Conservation (phyloP, 2,113 vertebrate species). For the Archilochus colubris region DNA sequence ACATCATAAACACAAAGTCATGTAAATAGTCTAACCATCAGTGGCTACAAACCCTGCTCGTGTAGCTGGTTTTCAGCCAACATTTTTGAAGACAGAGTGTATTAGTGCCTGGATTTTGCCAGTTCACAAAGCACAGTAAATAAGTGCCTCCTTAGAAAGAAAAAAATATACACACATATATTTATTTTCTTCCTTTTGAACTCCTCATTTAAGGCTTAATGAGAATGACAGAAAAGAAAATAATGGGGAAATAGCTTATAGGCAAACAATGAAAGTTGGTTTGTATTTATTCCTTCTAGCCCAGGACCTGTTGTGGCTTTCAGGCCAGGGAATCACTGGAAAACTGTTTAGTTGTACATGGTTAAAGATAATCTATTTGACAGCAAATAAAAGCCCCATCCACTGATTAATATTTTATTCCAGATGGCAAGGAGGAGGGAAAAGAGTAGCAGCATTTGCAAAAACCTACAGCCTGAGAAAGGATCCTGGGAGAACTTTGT, state of each 20-base stretch:
- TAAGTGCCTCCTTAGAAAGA: neutral
- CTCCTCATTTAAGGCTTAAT: neutral
- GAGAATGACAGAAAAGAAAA: neutral
- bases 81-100: neutral
- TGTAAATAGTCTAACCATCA: neutral
- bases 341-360: neutral
- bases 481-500: accelerated
- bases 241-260: neutral
- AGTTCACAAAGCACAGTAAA: neutral
- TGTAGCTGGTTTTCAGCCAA: neutral
- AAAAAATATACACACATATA: neutral
- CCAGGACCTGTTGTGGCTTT: neutral
- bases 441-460: neutral
- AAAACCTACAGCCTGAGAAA: accelerated
- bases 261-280: neutral
- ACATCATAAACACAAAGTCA: neutral
- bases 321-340: neutral
- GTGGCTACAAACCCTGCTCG: neutral
- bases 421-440: neutral
- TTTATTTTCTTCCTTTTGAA: conserved; percentile 21
- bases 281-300: neutral
- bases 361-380: neutral
- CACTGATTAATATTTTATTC: neutral
- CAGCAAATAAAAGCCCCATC: neutral
- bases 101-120: neutral